These are phyloP conservation scores for Picus viridis DNA, from an alignment of 2,797 vertebrate species.

Conservation along the genomic window DNA sequence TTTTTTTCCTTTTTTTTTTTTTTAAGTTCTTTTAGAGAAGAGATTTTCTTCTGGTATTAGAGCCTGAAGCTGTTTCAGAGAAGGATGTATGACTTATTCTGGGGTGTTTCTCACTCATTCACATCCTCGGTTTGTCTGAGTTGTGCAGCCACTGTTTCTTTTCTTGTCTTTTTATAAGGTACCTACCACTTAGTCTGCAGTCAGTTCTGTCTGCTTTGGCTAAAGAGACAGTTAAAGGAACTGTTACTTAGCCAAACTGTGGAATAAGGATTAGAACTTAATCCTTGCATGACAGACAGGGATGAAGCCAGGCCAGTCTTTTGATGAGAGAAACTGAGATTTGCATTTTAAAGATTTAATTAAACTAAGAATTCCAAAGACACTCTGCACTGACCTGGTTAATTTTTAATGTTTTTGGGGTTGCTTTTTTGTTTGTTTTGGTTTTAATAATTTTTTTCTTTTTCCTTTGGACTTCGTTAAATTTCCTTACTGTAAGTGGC, in stretches of 20 bases:
- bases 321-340: not conserved
- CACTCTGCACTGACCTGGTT: not conserved
- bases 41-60: not conserved
- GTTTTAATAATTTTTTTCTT: too few species aligned
- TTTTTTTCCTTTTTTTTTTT: not conserved
- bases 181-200: not conserved
- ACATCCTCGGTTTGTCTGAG: not conserved
- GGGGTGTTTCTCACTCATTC: not conserved
- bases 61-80: not conserved
- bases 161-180: not conserved
- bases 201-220: not conserved
- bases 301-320: not conserved
- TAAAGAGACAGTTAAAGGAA: not conserved
- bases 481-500: not conserved
- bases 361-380: not conserved
- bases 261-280: not conserved
- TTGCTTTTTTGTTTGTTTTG: too few species aligned
- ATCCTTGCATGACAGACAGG: not conserved
- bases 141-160: not conserved
- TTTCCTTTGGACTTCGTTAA: not conserved
- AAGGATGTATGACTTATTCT: not conserved
- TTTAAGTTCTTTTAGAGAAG: not conserved
- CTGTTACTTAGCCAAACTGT: not conserved
- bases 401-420: not conserved
- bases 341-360: not conserved